A percentile compares a stretch with the other conserved stretches of the same genome.
Evolutionary conservation across 1,140 invertebrate species (phyloP).

Genomic region (Pristionchus pacificus): DNA sequence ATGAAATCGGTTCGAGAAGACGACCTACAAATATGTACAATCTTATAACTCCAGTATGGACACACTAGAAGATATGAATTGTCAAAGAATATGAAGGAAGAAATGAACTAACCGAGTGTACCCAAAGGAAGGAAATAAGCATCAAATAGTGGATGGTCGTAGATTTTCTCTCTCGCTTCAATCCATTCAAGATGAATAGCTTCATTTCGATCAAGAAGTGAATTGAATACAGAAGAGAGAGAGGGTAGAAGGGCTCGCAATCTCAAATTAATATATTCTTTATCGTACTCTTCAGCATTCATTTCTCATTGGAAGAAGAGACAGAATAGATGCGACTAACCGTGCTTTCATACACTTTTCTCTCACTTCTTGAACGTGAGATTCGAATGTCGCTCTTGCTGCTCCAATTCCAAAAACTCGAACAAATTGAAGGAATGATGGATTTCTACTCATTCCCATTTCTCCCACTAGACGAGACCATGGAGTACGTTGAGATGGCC

Average conservation of each 20-base stretch:
- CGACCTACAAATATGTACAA: no score
- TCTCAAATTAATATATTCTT: conserved; percentile 36
- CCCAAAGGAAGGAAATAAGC: conserved; percentile 28
- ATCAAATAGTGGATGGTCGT: conserved; percentile 26
- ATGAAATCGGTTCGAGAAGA: not conserved
- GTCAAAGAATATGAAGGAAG: not conserved
- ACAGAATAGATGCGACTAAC: conserved; percentile 20
- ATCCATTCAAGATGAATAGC: conserved; percentile 15
- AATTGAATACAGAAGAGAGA: conserved; percentile 17
- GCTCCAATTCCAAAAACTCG: not conserved
- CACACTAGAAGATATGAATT: not conserved
- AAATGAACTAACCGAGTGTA: conserved; percentile 11
- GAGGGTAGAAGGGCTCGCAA: conserved; percentile 23
- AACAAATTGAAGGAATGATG: conserved; percentile 1
- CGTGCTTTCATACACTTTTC: conserved; percentile 26
- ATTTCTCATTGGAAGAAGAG: no score
- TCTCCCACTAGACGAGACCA: not conserved
- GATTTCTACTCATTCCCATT: not conserved
- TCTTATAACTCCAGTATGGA: not conserved
- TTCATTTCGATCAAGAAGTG: conserved; percentile 17
- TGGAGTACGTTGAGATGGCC: conserved; percentile 4
- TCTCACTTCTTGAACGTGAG: not conserved
- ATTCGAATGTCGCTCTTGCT: conserved; percentile 4
- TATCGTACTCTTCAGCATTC: conserved; percentile 4
- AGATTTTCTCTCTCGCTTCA: conserved; percentile 12